Evolutionary conservation across 2,797 vertebrate species (phyloP), one percentile per base, ranked within the genome.

Genomic region (Macrochelys suwanniensis): DNA sequence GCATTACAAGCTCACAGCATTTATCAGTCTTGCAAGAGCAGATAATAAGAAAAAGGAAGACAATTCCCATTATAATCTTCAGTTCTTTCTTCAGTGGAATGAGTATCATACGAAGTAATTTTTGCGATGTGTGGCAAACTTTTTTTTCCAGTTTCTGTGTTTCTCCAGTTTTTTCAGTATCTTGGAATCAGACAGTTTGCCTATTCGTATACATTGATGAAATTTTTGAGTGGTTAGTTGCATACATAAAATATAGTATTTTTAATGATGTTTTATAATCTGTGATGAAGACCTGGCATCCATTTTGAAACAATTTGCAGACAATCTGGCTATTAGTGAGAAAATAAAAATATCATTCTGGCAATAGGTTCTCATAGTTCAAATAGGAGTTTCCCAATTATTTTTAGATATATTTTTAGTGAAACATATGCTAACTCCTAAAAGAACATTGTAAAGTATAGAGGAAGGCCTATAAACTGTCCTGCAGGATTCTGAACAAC

Each of bases 171-270:
- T 88, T 96, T 91, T 57, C 9, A 78, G 21, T 13, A 1, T 89
- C 65, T 95, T 83, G 83, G 47, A 89, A 92, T 42, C 42, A 93
- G 33, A 78, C 19, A 53, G 16, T 76, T 42, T 94, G 19, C 11
- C 33, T 85, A 16, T 56, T 90, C 8, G 26, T 77, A 95, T 93
- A 49, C 84, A 49, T 88, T 81, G 15, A 84, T 50, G 21, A 96
- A 91, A 96, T 95, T 94, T 95, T 94, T 91, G 89, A 93, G 25
- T 84, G 80, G 11, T 80, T 95, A n/a, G 91, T 91, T 79, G 65
- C 82, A 7, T 87, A 21, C 91, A 90, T 56, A 92, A 93, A 93
- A 33, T 28, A 61, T 26, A 91, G 31, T 91, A 78, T 85, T 88
- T 88, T 21, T 54, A 74, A 23, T 13, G 88, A 94, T 80, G 53